Conservation (phyloP, 2,113 vertebrate genomes). For the Pangasianodon hypophthalmus region DNA sequence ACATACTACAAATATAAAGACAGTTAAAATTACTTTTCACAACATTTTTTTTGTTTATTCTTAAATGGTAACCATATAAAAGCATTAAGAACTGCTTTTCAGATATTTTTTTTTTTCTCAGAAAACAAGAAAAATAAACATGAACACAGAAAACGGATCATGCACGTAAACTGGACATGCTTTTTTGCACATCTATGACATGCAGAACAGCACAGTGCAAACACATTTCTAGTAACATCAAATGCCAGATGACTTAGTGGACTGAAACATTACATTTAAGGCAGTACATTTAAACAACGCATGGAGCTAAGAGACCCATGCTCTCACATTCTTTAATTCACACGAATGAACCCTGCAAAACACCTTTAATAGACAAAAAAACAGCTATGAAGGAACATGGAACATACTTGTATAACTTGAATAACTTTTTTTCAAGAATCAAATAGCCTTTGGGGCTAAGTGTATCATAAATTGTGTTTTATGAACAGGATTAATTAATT, state of each 20-base stretch:
- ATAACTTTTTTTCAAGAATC: not conserved
- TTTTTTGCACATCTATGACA: slow-evolving; percentile 48
- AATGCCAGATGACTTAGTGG: slow-evolving; percentile 18
- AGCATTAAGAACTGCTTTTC: slow-evolving; percentile 29
- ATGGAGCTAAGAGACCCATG: not conserved
- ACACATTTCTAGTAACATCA: slow-evolving; percentile 46
- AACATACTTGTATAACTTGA: not conserved
- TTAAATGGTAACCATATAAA: slow-evolving; percentile 12
- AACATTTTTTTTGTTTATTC: slow-evolving; percentile 1
- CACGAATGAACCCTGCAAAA: not conserved
- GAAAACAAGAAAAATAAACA: slow-evolving; percentile 24
- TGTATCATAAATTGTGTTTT: not conserved
- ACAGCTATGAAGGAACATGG: not conserved
- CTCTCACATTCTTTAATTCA: not conserved
- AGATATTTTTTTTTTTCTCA: not conserved
- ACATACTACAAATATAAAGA: not conserved
- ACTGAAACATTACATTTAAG: slow-evolving; percentile 9
- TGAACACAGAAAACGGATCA: slow-evolving; percentile 45
- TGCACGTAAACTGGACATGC: slow-evolving; percentile 55
- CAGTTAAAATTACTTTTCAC: not conserved
- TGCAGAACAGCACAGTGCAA: slow-evolving; percentile 41
- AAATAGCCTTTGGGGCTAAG: slow-evolving; percentile 13
- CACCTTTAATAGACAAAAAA: not conserved
- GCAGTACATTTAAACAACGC: not conserved
- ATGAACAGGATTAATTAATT: not conserved